Evolutionary conservation across 2,888 invertebrate species (phyloP), one percentile per base, ranked within the genome.

Genomic region (Hyposoter dolosus): DNA sequence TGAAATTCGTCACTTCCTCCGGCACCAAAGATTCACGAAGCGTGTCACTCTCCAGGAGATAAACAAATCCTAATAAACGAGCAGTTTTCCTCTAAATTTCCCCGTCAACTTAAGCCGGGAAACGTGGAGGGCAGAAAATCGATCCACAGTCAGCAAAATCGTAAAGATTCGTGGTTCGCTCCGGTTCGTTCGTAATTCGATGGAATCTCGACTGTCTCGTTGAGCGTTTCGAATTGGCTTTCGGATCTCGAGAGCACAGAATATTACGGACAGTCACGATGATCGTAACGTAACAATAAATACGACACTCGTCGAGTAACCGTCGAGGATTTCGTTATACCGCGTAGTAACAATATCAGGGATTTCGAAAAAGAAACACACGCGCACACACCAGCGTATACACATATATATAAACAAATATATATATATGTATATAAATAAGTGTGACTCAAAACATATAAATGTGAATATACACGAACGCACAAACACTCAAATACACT

Each of bases 11-110:
- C 74, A 56, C 74, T 79, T 60, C n/a, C 63, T 80, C 56, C 53
- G 63, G 79, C 83, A 88, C 87, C 77, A 83, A 84, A 79, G 78
- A 84, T 84, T 32, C 86, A 87, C 88, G 86, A 84, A 68, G 40
- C 77, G 68, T 82, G 85, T 84, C 88, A 88, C 86, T 86, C 65
- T 78, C 80, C 87, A 85, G 83, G 83, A 85, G 75, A 78, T 83
- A 5, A 60, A 76, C 83, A 83, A 82, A 89, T 88, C 88, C 87
- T 84, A 40, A 40, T 60, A n/a, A 40, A 56, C 15, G 4, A 28
- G 1, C 5, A 5, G 15, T 60, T 15, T 28, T 28, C 5, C 60
- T 56, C 15, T 15, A 15, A 15, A 3, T 28, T 28, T 60, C 15
- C 9, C 7, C 5, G 9, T 10, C 15, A 1, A 28, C 60, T 28